Evolutionary conservation across 92 coral and sea anemone genomes (phyloP).

Genomic region (Epizoanthus rinbou): DNA sequence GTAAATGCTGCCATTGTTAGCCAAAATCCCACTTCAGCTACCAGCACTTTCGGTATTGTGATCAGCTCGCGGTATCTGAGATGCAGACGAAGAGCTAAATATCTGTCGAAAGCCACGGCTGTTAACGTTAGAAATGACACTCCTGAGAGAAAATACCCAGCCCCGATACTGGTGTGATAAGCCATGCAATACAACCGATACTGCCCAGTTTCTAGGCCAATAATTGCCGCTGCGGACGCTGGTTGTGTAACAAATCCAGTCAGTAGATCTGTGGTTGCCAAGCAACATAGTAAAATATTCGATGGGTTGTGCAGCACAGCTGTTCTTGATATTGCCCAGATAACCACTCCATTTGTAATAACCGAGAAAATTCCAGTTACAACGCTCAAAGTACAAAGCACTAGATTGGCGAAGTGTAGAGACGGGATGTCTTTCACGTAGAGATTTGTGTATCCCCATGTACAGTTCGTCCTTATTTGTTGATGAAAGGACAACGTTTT

Average conservation of each 20-base stretch:
- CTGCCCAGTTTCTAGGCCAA: background rate
- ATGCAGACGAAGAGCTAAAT: conserved; percentile 21
- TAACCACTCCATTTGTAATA: conserved; percentile 10
- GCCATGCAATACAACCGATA: background rate
- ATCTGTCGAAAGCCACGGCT: conserved; percentile 12
- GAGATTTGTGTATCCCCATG: too few relatives aligned
- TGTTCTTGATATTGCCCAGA: conserved; percentile 14
- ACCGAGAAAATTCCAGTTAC: background rate
- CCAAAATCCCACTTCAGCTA: too few relatives aligned
- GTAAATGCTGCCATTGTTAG: too few relatives aligned
- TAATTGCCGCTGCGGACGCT: background rate
- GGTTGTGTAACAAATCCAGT: conserved; percentile 24
- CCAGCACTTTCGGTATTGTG: background rate
- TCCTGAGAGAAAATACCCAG: background rate
- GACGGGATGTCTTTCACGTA: too few relatives aligned
- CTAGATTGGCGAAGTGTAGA: too few relatives aligned
- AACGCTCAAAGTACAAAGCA: background rate
- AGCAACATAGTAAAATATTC: conserved; percentile 29
- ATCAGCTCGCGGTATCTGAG: conserved; percentile 22
- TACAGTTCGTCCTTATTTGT: too few relatives aligned
- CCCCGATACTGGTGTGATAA: background rate
- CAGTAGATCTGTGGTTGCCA: conserved; percentile 23
- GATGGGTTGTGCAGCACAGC: conserved; percentile 12
- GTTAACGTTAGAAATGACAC: conserved; percentile 17
- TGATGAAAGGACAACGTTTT: too few relatives aligned